Evolutionary conservation across 2,888 invertebrate genomes (phyloP).

Genomic region (Neoitamus cyanurus): DNA sequence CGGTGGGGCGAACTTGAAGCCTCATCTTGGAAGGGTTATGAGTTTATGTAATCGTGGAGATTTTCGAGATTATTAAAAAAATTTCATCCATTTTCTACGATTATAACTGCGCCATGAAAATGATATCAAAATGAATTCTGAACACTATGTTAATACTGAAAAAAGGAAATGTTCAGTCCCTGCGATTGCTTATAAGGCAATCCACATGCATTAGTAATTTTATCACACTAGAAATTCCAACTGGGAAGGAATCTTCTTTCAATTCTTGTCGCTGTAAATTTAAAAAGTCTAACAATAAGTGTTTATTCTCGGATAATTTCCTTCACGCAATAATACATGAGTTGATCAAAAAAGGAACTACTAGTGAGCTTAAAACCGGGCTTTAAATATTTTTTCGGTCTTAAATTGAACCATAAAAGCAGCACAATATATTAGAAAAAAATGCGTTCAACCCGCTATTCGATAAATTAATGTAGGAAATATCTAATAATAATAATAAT

Average conservation of each 20-base stretch:
- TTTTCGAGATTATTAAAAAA: background rate
- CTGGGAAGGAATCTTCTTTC: background rate
- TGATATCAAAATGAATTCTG: background rate
- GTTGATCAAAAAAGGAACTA: background rate
- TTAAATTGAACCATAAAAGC: background rate
- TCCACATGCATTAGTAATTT: background rate
- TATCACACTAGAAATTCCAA: background rate
- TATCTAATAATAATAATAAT: background rate
- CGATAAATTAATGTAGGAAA: background rate
- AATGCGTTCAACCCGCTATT: background rate
- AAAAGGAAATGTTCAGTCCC: background rate
- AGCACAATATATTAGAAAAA: background rate
- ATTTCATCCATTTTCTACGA: background rate
- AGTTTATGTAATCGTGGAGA: background rate
- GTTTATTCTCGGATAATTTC: background rate
- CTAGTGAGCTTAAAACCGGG: background rate
- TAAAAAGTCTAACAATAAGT: background rate
- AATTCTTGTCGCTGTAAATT: background rate
- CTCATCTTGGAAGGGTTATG: background rate
- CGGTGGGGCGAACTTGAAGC: background rate
- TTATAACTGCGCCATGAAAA: background rate
- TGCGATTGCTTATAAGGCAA: background rate
- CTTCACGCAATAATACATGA: background rate
- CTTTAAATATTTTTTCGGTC: background rate
- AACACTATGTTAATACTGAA: background rate